Evolutionary conservation across 2,888 invertebrate genomes (phyloP), one percentile per base, ranked within the genome.

Genomic region (Eupithecia tripunctaria): DNA sequence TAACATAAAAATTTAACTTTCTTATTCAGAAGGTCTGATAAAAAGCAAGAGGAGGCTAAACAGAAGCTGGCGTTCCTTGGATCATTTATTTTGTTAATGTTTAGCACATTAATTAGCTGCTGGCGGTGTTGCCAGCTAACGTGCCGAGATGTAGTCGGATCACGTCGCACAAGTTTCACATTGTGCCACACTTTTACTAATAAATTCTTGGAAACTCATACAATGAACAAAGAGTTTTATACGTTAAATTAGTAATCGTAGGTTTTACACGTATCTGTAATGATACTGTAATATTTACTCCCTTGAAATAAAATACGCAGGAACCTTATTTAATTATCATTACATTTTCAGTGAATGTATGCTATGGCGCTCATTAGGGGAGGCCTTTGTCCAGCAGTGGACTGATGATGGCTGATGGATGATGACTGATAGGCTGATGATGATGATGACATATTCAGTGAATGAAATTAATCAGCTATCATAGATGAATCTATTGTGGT

Each of bases 151-250:
- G 32, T 36, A 73, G 63, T 67, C 66, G 18, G 71, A 68, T 74
- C 74, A 74, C 74, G 74, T 74, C 67, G 43, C 70, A 27, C 25
- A 64, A 74, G 65, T 68, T 74, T 70, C 65, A 51, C 47, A 74
- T 65, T 68, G 59, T 36, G 29, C n/a, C 29, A 70, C 68, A 65
- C 56, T 59, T 70, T 70, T 72, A 47, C 51, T 63, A 32, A 63
- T 67, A 73, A 70, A 67, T 56, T 67, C 72, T 73, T 66, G n/a
- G 43, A 60, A 71, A 43, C n/a, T 64, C 64, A 67, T 67, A 32
- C 32, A 32, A 21, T 67, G 67, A 68, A 68, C 59, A 68, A 38
- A 68, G 25, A 64, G 14, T 32, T 18, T 63, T 63, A 63, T 25
- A 36, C 10, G 62, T 63, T 63, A 10, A 32, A 29, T 59, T 18